Percentiles rank a stretch among this genome's conserved stretches.
phyloP scores from a whole-genome alignment of 2,113 vertebrate genomes.

The Marmota flaviventris region DNA sequence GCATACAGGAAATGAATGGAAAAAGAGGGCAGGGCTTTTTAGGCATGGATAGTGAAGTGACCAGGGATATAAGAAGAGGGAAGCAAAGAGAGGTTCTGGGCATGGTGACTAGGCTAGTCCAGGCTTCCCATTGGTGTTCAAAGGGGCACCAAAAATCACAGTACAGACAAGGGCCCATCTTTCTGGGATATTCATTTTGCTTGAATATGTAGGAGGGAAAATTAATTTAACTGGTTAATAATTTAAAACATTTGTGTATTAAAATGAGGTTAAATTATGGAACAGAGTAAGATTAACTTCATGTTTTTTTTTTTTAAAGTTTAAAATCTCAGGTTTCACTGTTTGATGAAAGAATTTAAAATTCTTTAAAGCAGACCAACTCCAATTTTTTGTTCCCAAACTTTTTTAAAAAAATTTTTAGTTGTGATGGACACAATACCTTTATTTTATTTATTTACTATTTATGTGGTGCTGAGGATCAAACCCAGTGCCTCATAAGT shows the following conservation, averaged over 20 bases:
- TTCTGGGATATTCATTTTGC: background rate
- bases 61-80: background rate
- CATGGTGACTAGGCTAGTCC: background rate
- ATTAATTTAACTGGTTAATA: background rate
- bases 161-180: background rate
- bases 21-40: background rate
- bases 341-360: slow-evolving; percentile 13
- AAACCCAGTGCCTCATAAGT: too few species aligned
- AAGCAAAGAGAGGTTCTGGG: background rate
- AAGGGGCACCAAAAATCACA: background rate
- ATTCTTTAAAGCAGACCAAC: slow-evolving; percentile 51
- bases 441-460: too few species aligned
- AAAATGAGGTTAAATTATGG: background rate
- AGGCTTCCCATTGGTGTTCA: background rate
- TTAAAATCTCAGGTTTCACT: background rate
- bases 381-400: background rate
- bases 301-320: background rate
- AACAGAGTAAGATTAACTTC: background rate
- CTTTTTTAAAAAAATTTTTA: too few species aligned
- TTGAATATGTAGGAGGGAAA: background rate
- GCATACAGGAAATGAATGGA: background rate
- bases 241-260: background rate
- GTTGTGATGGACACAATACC: too few species aligned
- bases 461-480: too few species aligned
- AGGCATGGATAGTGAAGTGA: background rate